Percentiles rank a stretch among this genome's conserved stretches.
Conservation (phyloP, 2,888 invertebrate genomes). For the Trachelus stipa region DNA sequence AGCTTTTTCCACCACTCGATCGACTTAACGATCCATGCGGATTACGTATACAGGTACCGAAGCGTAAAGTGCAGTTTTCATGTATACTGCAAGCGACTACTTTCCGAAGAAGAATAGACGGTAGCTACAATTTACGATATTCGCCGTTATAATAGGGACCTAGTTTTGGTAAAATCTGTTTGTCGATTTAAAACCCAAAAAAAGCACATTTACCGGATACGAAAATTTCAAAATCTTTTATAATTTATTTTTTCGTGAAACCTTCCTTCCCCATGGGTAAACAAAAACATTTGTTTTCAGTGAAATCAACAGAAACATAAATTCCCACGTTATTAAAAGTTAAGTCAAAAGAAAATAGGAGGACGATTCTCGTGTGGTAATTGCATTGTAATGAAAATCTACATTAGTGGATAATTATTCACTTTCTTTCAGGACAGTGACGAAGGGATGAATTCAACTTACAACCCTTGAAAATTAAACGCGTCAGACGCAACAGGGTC, state of each 20-base stretch:
- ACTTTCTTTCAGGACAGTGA: not conserved
- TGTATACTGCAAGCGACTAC: not conserved
- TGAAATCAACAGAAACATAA: not conserved
- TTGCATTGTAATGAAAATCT: not conserved
- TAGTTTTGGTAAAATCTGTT: not conserved
- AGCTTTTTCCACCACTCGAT: not conserved
- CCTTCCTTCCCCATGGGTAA: not conserved
- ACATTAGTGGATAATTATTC: not conserved
- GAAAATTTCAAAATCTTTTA: not conserved
- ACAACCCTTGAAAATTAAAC: not conserved
- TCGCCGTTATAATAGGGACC: not conserved
- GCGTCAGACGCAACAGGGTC: slow-evolving; percentile 13
- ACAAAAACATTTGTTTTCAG: not conserved
- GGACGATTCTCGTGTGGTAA: not conserved
- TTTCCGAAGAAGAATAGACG: not conserved
- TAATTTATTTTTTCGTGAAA: not conserved
- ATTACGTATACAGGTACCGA: not conserved
- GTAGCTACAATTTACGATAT: not conserved
- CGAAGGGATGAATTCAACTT: not conserved
- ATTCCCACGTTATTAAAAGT: not conserved
- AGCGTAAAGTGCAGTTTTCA: not conserved
- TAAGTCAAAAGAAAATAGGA: not conserved
- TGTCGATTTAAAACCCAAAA: not conserved
- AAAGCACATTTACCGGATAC: not conserved
- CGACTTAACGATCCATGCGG: not conserved